phyloP scores from a whole-genome alignment of 2,797 vertebrate genomes.

The Myotis pilosus region DNA sequence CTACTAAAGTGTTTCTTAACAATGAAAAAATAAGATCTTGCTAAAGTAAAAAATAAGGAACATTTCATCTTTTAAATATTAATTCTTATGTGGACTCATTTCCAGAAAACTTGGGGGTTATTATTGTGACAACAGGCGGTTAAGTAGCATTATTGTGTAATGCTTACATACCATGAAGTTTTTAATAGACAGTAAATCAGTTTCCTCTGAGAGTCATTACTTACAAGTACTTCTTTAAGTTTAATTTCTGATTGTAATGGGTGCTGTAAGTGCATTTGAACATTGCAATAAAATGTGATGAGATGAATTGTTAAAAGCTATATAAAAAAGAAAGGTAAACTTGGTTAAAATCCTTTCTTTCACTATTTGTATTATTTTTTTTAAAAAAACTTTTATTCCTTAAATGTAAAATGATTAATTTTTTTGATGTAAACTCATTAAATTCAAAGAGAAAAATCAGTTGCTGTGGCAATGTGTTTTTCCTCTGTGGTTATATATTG shows the following conservation, averaged over 20 bases:
- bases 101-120: constrained; percentile 62
- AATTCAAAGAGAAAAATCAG: constrained; percentile 65
- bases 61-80: constrained; percentile 70
- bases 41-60: constrained; percentile 62
- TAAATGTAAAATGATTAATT: constrained; percentile 72
- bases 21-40: constrained; percentile 66
- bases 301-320: constrained; percentile 81
- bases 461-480: not conserved
- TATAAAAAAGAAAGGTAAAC: constrained; percentile 81
- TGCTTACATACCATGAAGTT: constrained; percentile 60
- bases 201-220: constrained; percentile 72
- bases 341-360: constrained; percentile 79
- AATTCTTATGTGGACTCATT: constrained; percentile 53
- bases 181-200: constrained; percentile 55
- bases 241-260: constrained; percentile 80
- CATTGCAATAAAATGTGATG: constrained; percentile 65
- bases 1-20: constrained; percentile 67
- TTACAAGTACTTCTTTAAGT: constrained; percentile 71
- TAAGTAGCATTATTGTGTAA: constrained; percentile 73
- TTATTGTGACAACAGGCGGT: constrained; percentile 30
- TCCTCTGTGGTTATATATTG: constrained; percentile 24
- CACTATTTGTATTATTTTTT: constrained; percentile 73
- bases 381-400: constrained; percentile 79
- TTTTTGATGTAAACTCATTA: constrained; percentile 76
- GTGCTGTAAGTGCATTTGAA: constrained; percentile 73